Evolutionary conservation across 2,797 vertebrate genomes (phyloP).

Genomic region (Chiloscyllium punctatum): DNA sequence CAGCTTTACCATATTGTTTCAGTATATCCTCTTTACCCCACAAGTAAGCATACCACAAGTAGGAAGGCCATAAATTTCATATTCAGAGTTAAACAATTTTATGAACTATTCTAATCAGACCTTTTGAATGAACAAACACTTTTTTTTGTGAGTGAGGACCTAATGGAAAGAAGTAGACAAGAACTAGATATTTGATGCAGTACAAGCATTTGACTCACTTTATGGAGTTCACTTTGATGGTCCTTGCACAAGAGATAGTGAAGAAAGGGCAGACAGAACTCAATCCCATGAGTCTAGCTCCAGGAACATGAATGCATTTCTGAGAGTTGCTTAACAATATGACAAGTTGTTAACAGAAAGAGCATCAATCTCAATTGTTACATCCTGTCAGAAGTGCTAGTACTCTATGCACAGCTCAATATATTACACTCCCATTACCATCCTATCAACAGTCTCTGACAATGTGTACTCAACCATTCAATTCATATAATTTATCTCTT

Average conservation of each 20-base stretch:
- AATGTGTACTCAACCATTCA: not conserved
- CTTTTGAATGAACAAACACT: not conserved
- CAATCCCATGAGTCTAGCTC: not conserved
- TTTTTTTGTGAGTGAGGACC: not conserved
- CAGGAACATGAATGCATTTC: not conserved
- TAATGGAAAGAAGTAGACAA: not conserved
- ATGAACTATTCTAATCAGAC: not conserved
- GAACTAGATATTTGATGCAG: not conserved
- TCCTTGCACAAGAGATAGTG: not conserved
- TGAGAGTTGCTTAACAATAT: too few species aligned
- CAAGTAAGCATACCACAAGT: not conserved
- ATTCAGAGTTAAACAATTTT: not conserved
- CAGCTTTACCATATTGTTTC: not conserved
- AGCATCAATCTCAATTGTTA: too few species aligned
- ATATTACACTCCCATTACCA: not conserved
- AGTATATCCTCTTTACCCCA: not conserved
- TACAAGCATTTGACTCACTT: not conserved
- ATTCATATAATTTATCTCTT: not conserved
- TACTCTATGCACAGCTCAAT: not conserved
- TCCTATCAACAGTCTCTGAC: not conserved
- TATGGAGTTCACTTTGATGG: not conserved
- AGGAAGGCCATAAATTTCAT: not conserved
- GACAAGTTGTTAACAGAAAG: too few species aligned
- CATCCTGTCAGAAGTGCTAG: not conserved
- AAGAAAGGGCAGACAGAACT: not conserved